Evolutionary conservation across 2,797 vertebrate species (phyloP), one percentile per base, ranked within the genome.

Genomic region (Cetoscarus ocellatus): DNA sequence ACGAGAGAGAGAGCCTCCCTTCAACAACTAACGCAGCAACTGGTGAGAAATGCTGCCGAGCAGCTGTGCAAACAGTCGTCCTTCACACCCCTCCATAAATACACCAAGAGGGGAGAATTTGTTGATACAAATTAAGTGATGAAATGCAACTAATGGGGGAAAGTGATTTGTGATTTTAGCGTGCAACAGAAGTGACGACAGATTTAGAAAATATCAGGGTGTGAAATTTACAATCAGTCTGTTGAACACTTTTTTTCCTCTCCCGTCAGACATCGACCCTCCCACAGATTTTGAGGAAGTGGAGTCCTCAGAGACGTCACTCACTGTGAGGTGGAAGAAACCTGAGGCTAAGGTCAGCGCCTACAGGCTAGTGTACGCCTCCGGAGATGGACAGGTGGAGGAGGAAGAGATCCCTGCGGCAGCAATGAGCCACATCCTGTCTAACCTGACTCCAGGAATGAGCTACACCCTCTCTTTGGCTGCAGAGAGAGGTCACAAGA

Each of bases 11-110:
- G 85, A 98, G 98, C 1, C 84, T 95, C 36, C 98, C 98, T 0
- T 94, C 96, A 0, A 99, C 96, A 45, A 94, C 95, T 40, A 99
- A 98, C 0, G 95, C 95, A 14, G 96, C 95, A 60, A 99, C 98
- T 45, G 97, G 98, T 99, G 90, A 96, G 96, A 70, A 27, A 44
- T 0, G 11, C 19, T 4, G 17, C 39, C 13, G 6, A 68, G 39
- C 70, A 69, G 79, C 80, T 82, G 75, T 82, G 48, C 55, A 82
- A 78, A 84, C 70, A 65, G 13, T 27, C 15, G 0, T 54, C 44
- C 59, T 18, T 77, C 44, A 53, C 72, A 36, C 63, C 12, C 8
- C 18, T 48, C 52, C 71, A 50, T 27, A 68, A 66, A 70, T 9
- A 80, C 56, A 61, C 54, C 62, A 14, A 11, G 18, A 52, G 8